These are phyloP conservation scores for Geotrypetes seraphini DNA, from an alignment of 2,797 vertebrate genomes.

Conservation along the genomic window DNA sequence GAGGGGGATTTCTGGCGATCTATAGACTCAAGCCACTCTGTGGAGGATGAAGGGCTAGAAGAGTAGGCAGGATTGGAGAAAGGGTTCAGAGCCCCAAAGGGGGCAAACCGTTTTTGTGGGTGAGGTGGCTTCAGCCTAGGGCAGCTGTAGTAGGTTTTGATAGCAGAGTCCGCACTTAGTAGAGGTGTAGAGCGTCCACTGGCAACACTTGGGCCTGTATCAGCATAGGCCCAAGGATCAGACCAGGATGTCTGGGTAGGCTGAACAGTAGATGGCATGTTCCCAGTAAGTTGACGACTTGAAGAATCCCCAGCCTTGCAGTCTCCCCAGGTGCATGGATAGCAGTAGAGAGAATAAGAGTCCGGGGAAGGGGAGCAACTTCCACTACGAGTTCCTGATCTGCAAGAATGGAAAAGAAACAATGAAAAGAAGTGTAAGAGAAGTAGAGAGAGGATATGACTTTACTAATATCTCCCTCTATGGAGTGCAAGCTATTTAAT, in stretches of 20 bases:
- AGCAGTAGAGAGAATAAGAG: slow-evolving; percentile 84
- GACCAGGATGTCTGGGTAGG: slow-evolving; percentile 68
- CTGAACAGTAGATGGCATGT: slow-evolving; percentile 44
- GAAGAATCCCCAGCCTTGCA: slow-evolving; percentile 72
- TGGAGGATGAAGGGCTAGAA: slow-evolving; percentile 21
- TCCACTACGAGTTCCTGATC: slow-evolving; percentile 52
- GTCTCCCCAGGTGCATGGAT: slow-evolving; percentile 88
- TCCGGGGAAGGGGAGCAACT: slow-evolving; percentile 82
- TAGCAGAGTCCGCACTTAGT: slow-evolving; percentile 37
- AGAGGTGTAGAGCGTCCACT: slow-evolving; percentile 43
- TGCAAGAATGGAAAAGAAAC: slow-evolving; percentile 8
- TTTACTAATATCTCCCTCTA: no score
- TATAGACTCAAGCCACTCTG: slow-evolving; percentile 42
- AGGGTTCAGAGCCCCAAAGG: slow-evolving; percentile 84
- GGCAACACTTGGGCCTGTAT: slow-evolving; percentile 31
- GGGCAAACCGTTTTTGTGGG: slow-evolving; percentile 79
- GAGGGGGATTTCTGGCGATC: slow-evolving; percentile 39
- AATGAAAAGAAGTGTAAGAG: background rate
- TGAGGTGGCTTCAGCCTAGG: slow-evolving; percentile 66
- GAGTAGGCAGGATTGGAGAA: slow-evolving; percentile 59
- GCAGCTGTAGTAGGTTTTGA: slow-evolving; percentile 62
- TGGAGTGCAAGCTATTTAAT: no score
- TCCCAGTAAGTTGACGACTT: slow-evolving; percentile 37
- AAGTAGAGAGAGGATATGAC: background rate
- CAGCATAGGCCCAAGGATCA: slow-evolving; percentile 54